A percentile compares a stretch with the other conserved stretches of the same genome.
Evolutionary conservation across 2,113 vertebrate species (phyloP).

Genomic region (Chamaea fasciata): DNA sequence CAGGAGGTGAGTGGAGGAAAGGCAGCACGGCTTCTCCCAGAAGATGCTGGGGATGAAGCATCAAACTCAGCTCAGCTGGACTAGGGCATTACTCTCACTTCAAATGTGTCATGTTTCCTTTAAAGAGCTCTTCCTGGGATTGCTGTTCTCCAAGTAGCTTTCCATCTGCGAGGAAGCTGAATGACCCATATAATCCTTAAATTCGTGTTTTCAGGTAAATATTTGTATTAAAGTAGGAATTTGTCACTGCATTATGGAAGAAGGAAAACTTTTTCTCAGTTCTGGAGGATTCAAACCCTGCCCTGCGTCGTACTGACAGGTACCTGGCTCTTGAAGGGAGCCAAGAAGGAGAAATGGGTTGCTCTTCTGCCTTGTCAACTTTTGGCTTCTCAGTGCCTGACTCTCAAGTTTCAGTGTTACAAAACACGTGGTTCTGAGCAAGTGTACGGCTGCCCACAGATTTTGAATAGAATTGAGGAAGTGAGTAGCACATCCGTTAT

Average conservation of each 20-base stretch:
- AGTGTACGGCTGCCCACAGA: neutral
- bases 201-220: neutral
- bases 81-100: neutral
- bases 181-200: rapidly evolving
- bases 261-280: neutral
- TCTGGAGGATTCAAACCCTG: neutral
- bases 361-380: neutral
- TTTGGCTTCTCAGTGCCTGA: neutral
- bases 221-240: neutral
- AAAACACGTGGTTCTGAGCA: neutral
- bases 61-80: neutral
- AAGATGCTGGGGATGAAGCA: neutral
- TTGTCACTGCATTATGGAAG: neutral
- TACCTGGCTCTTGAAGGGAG: neutral
- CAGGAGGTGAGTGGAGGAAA: neutral
- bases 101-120: neutral
- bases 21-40: neutral
- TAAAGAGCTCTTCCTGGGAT: neutral
- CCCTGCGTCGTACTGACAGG: neutral
- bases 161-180: neutral
- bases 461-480: slow-evolving; percentile 2
- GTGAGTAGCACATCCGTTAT: neutral
- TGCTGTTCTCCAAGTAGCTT: neutral
- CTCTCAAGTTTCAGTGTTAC: neutral
- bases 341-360: neutral